Percentiles rank a stretch among this genome's conserved stretches.
Conservation (phyloP, 2,888 invertebrate genomes). For the Scaptomyza caliginosa region DNA sequence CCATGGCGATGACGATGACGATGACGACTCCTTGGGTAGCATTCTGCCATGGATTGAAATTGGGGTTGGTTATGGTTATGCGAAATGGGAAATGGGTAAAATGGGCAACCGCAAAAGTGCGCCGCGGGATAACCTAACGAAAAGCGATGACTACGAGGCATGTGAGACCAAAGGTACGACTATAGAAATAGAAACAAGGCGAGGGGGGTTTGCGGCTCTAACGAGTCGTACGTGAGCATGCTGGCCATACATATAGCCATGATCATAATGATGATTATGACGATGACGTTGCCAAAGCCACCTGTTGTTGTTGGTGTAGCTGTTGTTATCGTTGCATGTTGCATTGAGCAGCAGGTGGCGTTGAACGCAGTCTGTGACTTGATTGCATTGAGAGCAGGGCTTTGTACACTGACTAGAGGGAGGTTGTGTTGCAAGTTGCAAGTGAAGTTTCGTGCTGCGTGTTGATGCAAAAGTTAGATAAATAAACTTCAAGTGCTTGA, state of each 20-base stretch:
- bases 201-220: constrained; percentile 28
- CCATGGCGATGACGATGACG: background rate
- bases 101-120: constrained; percentile 66
- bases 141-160: constrained; percentile 67
- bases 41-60: constrained; percentile 20
- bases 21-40: constrained; percentile 30
- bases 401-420: constrained; percentile 9
- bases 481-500: constrained; percentile 69
- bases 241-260: constrained; percentile 33
- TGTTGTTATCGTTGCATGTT: constrained; percentile 34
- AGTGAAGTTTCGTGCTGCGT: constrained; percentile 53
- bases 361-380: constrained; percentile 44
- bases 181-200: constrained; percentile 4
- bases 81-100: constrained; percentile 10
- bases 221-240: constrained; percentile 70
- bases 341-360: constrained; percentile 64
- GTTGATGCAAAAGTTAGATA: constrained; percentile 77
- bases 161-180: constrained; percentile 47
- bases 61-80: constrained; percentile 17
- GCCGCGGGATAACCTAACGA: constrained; percentile 69
- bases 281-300: constrained; percentile 54
- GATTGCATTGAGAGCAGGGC: constrained; percentile 56
- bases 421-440: too few relatives aligned
- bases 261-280: constrained; percentile 35
- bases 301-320: constrained; percentile 55